phyloP scores from a whole-genome alignment of 2,888 invertebrate genomes.

The Epistrophella euchroma region DNA sequence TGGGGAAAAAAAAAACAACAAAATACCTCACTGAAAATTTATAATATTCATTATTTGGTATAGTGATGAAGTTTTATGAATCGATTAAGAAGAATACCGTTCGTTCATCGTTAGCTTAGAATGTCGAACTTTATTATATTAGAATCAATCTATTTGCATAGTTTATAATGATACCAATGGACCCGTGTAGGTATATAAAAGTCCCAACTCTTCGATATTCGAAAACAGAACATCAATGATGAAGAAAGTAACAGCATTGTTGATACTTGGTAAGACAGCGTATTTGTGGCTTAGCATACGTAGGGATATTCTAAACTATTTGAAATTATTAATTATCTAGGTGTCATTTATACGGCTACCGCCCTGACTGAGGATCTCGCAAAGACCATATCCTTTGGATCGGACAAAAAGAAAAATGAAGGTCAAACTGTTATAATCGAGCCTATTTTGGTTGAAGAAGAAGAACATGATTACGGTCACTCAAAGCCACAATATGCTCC shows the following conservation, averaged over 20 bases:
- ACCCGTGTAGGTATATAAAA: neutral
- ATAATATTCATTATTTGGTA: neutral
- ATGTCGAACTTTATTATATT: neutral
- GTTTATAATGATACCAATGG: neutral
- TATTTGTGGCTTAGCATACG: neutral
- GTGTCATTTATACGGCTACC: neutral
- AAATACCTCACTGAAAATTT: neutral
- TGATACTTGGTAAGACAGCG: neutral
- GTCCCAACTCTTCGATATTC: neutral
- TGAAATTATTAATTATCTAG: neutral
- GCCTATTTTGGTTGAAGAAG: neutral
- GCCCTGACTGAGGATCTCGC: neutral
- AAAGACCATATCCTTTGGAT: neutral
- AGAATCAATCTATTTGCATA: constrained; percentile 8
- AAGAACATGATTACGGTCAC: too few relatives aligned
- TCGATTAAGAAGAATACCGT: neutral
- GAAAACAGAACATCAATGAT: constrained; percentile 7
- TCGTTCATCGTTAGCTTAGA: neutral
- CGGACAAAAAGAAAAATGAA: neutral
- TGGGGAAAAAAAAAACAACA: neutral
- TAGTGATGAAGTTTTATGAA: neutral
- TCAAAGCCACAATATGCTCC: too few relatives aligned
- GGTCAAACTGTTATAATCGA: neutral
- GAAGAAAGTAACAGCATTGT: constrained; percentile 12
- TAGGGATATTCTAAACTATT: neutral